phyloP scores from a whole-genome alignment of 2,113 vertebrate species.

The Hyaena hyaena region DNA sequence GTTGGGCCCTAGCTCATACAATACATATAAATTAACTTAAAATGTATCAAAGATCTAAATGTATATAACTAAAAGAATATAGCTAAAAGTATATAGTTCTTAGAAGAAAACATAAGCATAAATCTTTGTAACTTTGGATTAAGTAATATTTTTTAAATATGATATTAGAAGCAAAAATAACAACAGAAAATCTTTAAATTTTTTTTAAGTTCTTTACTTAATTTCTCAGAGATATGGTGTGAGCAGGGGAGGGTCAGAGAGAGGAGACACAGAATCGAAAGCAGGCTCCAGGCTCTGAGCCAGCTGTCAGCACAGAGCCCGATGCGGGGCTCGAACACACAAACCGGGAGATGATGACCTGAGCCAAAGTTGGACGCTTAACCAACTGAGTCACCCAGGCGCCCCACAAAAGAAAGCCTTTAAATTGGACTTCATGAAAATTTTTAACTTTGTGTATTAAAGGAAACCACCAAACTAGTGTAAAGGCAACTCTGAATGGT shows the following conservation, averaged over 20 bases:
- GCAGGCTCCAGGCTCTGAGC: too few relatives aligned
- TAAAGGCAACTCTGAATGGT: not conserved
- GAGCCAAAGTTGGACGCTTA: too few relatives aligned
- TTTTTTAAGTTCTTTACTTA: too few relatives aligned
- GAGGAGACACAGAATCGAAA: too few relatives aligned
- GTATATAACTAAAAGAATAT: not conserved
- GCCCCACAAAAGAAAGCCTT: not conserved
- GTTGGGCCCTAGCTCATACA: not conserved
- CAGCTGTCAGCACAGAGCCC: too few relatives aligned
- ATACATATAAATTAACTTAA: not conserved
- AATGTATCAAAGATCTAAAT: not conserved
- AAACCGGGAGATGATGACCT: too few relatives aligned
- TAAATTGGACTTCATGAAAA: slow-evolving; percentile 3
- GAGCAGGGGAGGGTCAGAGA: too few relatives aligned
- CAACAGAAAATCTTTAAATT: not conserved
- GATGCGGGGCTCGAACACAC: too few relatives aligned
- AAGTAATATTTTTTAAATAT: not conserved
- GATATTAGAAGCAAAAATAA: not conserved
- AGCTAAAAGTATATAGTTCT: not conserved
- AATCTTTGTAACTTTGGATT: slow-evolving; percentile 9
- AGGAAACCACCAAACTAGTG: not conserved
- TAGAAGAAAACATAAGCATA: not conserved
- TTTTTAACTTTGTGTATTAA: not conserved
- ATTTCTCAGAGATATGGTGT: too few relatives aligned
- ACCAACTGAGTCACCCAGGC: too few relatives aligned